phyloP scores from a whole-genome alignment of 2,113 vertebrate genomes.

The Mormyrus iriodes region DNA sequence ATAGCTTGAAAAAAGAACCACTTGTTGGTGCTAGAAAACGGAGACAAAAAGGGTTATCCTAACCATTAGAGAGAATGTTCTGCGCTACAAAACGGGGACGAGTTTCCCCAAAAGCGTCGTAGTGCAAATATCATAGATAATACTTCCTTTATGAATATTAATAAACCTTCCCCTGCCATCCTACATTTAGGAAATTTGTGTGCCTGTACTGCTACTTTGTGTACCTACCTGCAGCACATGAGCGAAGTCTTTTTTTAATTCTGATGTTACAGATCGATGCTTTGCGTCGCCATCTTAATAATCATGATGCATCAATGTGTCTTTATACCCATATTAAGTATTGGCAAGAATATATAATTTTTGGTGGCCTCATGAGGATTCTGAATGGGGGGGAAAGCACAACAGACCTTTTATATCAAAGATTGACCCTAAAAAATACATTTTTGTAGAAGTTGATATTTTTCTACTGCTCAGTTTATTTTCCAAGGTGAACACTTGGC shows the following conservation, averaged over 20 bases:
- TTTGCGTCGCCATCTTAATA: neutral
- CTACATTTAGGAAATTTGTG: neutral
- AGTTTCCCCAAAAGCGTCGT: neutral
- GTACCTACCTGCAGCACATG: neutral
- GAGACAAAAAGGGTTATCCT: too few relatives aligned
- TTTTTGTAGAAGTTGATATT: neutral
- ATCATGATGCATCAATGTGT: neutral
- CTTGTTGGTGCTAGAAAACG: neutral
- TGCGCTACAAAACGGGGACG: too few relatives aligned
- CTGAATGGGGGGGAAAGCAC: neutral
- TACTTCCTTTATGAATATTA: neutral
- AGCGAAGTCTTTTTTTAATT: neutral
- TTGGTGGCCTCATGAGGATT: neutral
- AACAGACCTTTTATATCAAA: neutral
- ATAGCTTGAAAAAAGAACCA: neutral
- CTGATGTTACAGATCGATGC: neutral
- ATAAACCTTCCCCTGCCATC: neutral
- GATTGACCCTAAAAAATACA: neutral
- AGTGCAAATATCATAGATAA: too few relatives aligned
- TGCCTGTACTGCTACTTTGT: neutral
- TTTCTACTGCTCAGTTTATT: neutral
- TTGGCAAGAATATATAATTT: neutral
- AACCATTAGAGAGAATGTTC: too few relatives aligned
- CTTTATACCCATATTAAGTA: neutral
- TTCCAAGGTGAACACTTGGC: neutral